These are phyloP conservation scores for Pseudachorutes palmiensis DNA, from an alignment of 1,140 invertebrate species.

Conservation along the genomic window DNA sequence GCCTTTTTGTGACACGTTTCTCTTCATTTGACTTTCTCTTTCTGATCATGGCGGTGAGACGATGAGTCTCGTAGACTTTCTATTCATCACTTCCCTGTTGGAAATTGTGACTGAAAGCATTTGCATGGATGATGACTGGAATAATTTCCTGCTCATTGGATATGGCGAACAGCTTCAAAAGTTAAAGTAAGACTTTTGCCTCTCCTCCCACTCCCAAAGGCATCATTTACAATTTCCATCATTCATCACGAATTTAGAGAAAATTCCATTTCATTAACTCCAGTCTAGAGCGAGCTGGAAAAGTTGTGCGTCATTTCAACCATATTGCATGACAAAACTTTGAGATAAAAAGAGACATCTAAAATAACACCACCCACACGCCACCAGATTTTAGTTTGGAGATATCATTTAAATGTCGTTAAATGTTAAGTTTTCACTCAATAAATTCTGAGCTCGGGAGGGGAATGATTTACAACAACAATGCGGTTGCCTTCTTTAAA, in stretches of 20 bases:
- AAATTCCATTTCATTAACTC: conserved; percentile 5
- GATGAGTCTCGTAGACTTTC: not conserved
- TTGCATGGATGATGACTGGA: not conserved
- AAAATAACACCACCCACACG: not conserved
- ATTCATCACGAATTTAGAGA: conserved; percentile 2
- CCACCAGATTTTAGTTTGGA: not conserved
- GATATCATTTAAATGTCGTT: too few relatives aligned
- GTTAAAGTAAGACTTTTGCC: not conserved
- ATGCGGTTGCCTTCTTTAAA: too few relatives aligned
- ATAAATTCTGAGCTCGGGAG: not conserved
- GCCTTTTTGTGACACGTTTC: too few relatives aligned
- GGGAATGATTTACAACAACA: too few relatives aligned
- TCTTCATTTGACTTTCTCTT: too few relatives aligned
- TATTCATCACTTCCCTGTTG: not conserved
- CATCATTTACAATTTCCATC: conserved; percentile 4
- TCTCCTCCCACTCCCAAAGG: not conserved
- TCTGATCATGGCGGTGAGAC: too few relatives aligned
- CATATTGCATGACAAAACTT: not conserved
- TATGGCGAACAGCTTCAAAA: not conserved
- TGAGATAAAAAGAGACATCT: not conserved
- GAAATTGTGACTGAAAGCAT: not conserved
- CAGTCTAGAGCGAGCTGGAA: too few relatives aligned
- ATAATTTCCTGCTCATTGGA: not conserved
- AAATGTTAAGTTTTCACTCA: not conserved
- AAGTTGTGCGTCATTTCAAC: not conserved